These are phyloP conservation scores for Chelonus insularis DNA, from an alignment of 1,140 invertebrate genomes.

Conservation along the genomic window DNA sequence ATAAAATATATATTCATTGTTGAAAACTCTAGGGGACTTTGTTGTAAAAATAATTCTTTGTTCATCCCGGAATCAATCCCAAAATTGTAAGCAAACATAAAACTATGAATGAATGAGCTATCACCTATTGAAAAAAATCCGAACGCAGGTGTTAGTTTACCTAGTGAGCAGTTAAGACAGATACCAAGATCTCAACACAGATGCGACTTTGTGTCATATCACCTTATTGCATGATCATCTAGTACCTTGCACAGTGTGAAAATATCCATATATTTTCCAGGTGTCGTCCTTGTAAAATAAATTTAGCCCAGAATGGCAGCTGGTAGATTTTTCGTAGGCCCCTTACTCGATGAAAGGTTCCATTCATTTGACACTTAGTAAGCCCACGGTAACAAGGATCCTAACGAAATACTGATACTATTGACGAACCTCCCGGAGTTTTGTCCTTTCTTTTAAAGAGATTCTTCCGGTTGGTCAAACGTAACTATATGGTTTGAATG, in stretches of 20 bases:
- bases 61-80: too few relatives aligned
- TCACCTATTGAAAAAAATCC: too few relatives aligned
- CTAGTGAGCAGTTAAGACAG: too few relatives aligned
- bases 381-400: constrained; percentile 37
- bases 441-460: constrained; percentile 36
- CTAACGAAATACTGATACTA: constrained; percentile 20
- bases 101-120: too few relatives aligned
- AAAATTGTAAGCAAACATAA: too few relatives aligned
- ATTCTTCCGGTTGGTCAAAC: constrained; percentile 46
- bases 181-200: too few relatives aligned
- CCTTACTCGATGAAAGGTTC: constrained; percentile 33
- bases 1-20: too few relatives aligned
- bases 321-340: constrained; percentile 35
- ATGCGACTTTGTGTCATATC: too few relatives aligned
- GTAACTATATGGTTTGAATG: too few relatives aligned
- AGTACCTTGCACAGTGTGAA: constrained; percentile 37
- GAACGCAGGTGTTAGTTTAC: constrained; percentile 35
- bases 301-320: constrained; percentile 34
- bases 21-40: too few relatives aligned
- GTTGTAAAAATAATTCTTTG: too few relatives aligned
- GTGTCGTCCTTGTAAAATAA: constrained; percentile 43
- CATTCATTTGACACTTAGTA: constrained; percentile 45
- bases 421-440: constrained; percentile 6
- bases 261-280: constrained; percentile 42
- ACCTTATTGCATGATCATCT: constrained; percentile 21